phyloP scores from a whole-genome alignment of 1,140 invertebrate species.

The Eriocheir sinensis region DNA sequence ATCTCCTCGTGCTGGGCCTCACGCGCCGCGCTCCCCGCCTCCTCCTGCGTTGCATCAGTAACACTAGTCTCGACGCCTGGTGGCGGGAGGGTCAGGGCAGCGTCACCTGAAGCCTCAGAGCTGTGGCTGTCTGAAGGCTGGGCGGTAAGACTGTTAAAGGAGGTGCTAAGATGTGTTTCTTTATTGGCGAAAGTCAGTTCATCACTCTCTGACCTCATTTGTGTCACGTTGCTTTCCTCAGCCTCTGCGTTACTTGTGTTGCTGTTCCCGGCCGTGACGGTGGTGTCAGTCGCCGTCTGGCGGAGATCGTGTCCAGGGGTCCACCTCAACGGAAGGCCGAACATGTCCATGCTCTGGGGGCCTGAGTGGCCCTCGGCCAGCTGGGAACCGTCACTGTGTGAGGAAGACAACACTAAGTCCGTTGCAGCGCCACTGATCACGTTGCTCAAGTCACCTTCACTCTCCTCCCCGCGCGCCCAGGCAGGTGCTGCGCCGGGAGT shows the following conservation, averaged over 20 bases:
- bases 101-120: not conserved
- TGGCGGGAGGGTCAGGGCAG: not conserved
- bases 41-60: not conserved
- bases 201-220: not conserved
- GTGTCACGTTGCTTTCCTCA: not conserved
- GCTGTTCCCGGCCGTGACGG: not conserved
- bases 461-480: not conserved
- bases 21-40: not conserved
- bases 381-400: not conserved
- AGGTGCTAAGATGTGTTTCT: not conserved
- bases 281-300: not conserved
- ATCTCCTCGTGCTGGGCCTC: not conserved
- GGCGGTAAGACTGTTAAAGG: not conserved
- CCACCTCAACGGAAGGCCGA: slow-evolving; percentile 66
- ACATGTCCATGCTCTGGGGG: slow-evolving; percentile 60
- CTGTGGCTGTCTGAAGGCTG: not conserved
- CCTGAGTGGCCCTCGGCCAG: not conserved
- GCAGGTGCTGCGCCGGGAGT: not conserved
- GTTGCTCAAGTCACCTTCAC: not conserved
- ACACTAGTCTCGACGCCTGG: not conserved
- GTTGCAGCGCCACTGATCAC: not conserved
- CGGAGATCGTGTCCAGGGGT: slow-evolving; percentile 28
- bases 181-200: not conserved
- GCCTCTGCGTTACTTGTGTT: not conserved
- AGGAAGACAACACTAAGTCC: not conserved